These are phyloP conservation scores for Sorex maritimensis DNA, from an alignment of 2,797 vertebrate species.

Conservation along the genomic window DNA sequence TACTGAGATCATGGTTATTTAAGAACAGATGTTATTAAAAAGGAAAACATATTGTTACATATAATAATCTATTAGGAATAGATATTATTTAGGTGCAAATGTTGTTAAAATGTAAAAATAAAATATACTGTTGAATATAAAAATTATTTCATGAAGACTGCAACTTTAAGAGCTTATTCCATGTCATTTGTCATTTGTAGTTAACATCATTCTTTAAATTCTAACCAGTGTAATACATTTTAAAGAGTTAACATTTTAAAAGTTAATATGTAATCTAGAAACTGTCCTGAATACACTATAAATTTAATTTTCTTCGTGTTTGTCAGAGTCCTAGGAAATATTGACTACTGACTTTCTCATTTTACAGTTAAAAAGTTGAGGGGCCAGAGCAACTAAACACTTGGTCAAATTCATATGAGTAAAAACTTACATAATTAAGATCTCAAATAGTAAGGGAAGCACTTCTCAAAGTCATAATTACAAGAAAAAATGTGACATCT, in stretches of 20 bases:
- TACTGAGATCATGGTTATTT: background rate
- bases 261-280: background rate
- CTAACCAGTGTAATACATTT: background rate
- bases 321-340: background rate
- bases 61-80: background rate
- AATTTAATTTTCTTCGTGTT: conserved; percentile 29
- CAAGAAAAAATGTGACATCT: conserved; percentile 3
- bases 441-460: background rate
- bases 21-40: background rate
- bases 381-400: background rate
- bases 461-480: background rate
- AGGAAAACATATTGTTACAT: background rate
- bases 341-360: background rate
- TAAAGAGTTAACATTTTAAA: background rate
- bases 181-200: background rate
- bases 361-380: conserved; percentile 43
- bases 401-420: background rate
- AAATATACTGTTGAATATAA: background rate
- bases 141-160: conserved; percentile 13
- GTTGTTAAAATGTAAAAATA: background rate
- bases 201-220: conserved; percentile 38
- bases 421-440: background rate
- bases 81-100: background rate
- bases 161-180: background rate
- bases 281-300: too few relatives aligned